Conservation (phyloP, 2,888 invertebrate genomes). For the Hecatera dysodea region DNA sequence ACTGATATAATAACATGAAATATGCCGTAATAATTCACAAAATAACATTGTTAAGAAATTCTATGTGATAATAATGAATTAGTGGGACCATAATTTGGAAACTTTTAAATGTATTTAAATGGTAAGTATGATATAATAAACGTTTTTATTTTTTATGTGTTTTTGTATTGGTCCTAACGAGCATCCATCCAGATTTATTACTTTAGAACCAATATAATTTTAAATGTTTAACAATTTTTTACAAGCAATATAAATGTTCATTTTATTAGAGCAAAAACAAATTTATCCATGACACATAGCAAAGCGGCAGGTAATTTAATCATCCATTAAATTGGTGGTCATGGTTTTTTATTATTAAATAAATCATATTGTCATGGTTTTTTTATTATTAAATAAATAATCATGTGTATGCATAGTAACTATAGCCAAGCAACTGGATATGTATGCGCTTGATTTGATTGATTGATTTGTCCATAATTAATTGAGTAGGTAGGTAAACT, state of each 20-base stretch:
- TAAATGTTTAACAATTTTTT: conserved; percentile 2
- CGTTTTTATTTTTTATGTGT: conserved; percentile 1
- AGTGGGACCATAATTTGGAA: conserved; percentile 35
- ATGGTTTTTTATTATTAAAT: background rate
- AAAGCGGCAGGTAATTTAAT: background rate
- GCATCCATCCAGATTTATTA: conserved; percentile 2
- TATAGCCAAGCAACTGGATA: background rate
- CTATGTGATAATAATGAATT: conserved; percentile 34
- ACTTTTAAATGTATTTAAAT: conserved; percentile 49
- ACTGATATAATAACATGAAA: conserved; percentile 4
- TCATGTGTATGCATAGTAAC: background rate
- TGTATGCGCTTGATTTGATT: background rate
- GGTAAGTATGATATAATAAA: conserved; percentile 53
- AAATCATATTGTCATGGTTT: background rate
- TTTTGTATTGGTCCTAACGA: conserved; percentile 5
- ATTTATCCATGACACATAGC: background rate
- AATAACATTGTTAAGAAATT: conserved; percentile 27
- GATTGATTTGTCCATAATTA: conserved; percentile 20
- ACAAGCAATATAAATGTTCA: background rate
- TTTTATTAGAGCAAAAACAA: conserved; percentile 19
- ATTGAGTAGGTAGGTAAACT: background rate
- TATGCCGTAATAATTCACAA: conserved; percentile 4
- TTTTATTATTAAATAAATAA: background rate
- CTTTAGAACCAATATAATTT: background rate
- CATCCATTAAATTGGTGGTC: background rate